Evolutionary conservation across 2,888 invertebrate species (phyloP).

Genomic region (Tetanocera ferruginea): DNA sequence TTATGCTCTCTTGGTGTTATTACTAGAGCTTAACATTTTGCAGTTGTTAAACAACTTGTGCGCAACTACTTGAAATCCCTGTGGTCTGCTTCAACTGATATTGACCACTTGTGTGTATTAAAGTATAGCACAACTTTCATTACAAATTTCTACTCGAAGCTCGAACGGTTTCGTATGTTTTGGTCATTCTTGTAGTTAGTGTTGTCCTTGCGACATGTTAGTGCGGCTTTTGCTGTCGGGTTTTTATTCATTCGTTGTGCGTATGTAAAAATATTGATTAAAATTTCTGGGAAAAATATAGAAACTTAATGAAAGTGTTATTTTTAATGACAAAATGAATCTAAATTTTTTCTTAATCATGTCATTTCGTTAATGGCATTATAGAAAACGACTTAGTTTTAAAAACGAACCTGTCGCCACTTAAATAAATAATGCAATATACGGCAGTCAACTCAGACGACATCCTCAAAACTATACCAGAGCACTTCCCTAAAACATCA

Average conservation of each 20-base stretch:
- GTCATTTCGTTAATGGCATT: background rate
- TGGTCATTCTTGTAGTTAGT: constrained; percentile 66
- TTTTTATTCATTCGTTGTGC: constrained; percentile 10
- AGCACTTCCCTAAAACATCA: constrained; percentile 45
- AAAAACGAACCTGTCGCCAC: constrained; percentile 7
- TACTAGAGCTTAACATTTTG: constrained; percentile 26
- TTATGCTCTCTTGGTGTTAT: background rate
- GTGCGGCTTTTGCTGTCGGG: constrained; percentile 50
- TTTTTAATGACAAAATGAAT: background rate
- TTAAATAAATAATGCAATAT: constrained; percentile 52
- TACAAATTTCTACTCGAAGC: background rate
- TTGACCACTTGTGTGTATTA: constrained; percentile 12
- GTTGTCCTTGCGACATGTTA: constrained; percentile 51
- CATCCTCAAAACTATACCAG: constrained; percentile 48
- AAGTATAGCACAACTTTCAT: no score
- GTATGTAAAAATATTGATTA: constrained; percentile 57
- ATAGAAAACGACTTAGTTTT: background rate
- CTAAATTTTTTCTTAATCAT: background rate
- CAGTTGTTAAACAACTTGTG: constrained; percentile 43
- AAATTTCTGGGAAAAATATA: constrained; percentile 43
- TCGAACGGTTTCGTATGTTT: constrained; percentile 48
- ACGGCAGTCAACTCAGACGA: constrained; percentile 40
- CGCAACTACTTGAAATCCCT: constrained; percentile 3
- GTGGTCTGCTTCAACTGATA: background rate
- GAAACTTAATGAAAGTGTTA: background rate